Base-by-base conservation (phyloP, 2,113 vertebrate species). In the Triplophysa dalaica region DNA sequence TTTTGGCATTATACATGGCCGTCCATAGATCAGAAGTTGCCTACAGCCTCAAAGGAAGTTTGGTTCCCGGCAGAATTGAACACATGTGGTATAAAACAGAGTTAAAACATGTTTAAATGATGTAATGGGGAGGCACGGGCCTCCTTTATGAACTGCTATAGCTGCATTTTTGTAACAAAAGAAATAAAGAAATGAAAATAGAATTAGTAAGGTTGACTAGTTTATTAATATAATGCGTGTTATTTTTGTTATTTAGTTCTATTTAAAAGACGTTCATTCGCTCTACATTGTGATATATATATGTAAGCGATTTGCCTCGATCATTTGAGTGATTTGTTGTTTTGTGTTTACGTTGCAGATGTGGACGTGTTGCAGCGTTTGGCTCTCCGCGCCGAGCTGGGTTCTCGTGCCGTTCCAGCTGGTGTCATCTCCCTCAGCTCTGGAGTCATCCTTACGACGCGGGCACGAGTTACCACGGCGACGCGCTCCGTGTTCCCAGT, bases 351-450 rank as follows among this genome's bases (percentile, higher is more conserved):
- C 78, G 60, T 90, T 91, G 77, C 85, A 99, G 97, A 98, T 97
- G 96, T 96, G 93, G 96, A 99, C 65, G 93, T 99, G 89, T 95
- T 99, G 89, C 96, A 97, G 86, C 93, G 83, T 87, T 89, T 99
- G 94, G 96, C 95, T 89, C 95, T 99, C 89, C 93, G 93, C 86
- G 93, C 94, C 92, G 94, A 94, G 73, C 95, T 95, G 89, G 89
- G 91, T 16, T 93, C 86, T n/a, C 80, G 90, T 60, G 85, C 89
- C 0, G 87, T 92, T 90, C 95, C 95, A 85, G 88, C 90, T 85
- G 97, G 97, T 74, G 92, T 98, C 90, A 97, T 98, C 86, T 95
- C 95, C 5, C 96, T 96, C 88, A 93, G 90, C 85, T 94, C 93
- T 3, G 97, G 97, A 84, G 93, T 98, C 92, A 97, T 99, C 90